These are phyloP conservation scores for Crenichthys baileyi DNA, from an alignment of 2,797 vertebrate species.

Conservation along the genomic window DNA sequence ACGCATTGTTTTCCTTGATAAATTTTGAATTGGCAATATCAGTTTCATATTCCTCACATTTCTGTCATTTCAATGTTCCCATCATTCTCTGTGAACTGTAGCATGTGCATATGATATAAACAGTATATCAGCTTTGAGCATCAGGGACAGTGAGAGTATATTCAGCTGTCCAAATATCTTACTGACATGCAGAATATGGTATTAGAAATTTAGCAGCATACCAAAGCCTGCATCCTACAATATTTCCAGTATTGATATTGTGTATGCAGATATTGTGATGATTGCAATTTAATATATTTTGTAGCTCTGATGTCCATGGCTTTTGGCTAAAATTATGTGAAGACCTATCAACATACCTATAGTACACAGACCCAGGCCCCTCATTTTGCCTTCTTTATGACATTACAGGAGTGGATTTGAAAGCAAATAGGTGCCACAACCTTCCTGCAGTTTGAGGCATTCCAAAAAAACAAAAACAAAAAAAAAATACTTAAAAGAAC, in stretches of 20 bases:
- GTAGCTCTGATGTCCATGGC: no score
- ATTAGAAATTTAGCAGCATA: not conserved
- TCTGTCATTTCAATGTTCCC: not conserved
- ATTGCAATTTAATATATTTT: no score
- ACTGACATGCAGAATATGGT: not conserved
- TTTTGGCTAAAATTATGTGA: no score
- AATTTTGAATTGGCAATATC: not conserved
- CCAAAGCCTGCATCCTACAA: not conserved
- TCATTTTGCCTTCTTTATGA: no score
- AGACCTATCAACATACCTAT: no score
- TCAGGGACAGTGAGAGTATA: not conserved
- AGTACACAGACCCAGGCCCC: no score
- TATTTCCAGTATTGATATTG: not conserved
- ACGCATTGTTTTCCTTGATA: not conserved
- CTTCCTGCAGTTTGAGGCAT: no score
- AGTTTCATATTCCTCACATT: not conserved
- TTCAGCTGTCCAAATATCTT: not conserved
- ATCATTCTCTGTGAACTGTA: not conserved
- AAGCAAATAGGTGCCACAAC: no score
- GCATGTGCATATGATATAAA: not conserved
- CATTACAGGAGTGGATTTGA: no score
- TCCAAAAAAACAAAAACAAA: no score
- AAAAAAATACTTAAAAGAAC: no score
- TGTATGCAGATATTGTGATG: not conserved
- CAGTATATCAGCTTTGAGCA: not conserved